Evolutionary conservation across 2,797 vertebrate species (phyloP).

Genomic region (Euthynnus affinis): DNA sequence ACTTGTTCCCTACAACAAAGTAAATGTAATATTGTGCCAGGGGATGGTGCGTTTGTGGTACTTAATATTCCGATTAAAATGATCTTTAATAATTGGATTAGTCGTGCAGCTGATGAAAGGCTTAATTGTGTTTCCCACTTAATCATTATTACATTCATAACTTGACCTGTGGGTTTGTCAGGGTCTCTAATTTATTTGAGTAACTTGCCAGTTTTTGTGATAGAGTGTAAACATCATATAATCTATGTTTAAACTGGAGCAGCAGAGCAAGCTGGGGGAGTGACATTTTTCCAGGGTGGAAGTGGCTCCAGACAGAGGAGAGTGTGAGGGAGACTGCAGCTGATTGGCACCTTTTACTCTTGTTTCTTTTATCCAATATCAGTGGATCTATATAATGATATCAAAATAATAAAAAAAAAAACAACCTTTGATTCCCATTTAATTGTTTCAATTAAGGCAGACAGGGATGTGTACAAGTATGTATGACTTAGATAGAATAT

Average conservation of each 20-base stretch:
- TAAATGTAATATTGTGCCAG: neutral
- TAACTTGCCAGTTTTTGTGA: neutral
- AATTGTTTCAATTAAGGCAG: neutral
- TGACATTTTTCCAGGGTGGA: neutral
- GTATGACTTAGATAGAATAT: neutral
- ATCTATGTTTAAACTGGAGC: constrained; percentile 24
- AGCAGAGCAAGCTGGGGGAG: neutral
- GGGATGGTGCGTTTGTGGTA: neutral
- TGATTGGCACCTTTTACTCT: neutral
- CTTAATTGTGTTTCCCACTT: neutral
- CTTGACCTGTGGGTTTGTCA: neutral
- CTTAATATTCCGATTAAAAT: neutral
- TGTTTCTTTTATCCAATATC: neutral
- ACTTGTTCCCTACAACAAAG: neutral
- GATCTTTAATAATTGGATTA: neutral
- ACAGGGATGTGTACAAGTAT: neutral
- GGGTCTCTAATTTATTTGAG: neutral
- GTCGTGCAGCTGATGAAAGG: neutral
- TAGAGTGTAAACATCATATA: neutral
- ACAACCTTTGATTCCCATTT: neutral
- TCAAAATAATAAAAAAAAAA: neutral
- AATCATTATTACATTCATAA: neutral
- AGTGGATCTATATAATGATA: neutral
- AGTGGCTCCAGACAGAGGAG: neutral
- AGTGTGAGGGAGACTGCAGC: constrained; percentile 6